These are phyloP conservation scores for Tipula vernalis DNA, from an alignment of 2,888 invertebrate species.

Conservation along the genomic window DNA sequence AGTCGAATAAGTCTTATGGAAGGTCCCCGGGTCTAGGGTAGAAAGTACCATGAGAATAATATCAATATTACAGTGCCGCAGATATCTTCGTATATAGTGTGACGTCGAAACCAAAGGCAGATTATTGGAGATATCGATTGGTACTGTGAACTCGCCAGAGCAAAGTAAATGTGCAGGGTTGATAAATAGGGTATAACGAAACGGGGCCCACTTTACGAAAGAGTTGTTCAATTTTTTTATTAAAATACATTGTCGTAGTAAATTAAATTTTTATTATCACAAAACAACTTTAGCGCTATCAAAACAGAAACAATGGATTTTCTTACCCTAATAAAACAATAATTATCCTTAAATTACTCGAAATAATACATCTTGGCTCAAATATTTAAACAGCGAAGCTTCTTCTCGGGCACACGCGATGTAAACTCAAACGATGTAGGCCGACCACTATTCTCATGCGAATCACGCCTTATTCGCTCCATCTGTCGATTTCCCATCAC, in stretches of 20 bases:
- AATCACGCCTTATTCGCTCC: constrained; percentile 31
- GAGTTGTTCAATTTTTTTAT: background rate
- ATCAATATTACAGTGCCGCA: background rate
- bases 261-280: background rate
- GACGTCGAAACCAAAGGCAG: background rate
- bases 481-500: constrained; percentile 39
- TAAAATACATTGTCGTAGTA: too few relatives aligned
- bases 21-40: background rate
- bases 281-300: background rate
- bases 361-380: constrained; percentile 33
- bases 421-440: constrained; percentile 53
- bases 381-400: constrained; percentile 67
- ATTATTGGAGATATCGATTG: background rate
- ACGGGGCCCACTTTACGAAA: background rate
- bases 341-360: background rate
- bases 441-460: constrained; percentile 36
- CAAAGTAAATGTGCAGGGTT: background rate
- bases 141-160: background rate
- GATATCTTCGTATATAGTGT: background rate
- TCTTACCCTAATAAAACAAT: background rate
- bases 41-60: background rate
- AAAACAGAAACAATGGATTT: background rate
- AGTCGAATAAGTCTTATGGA: background rate
- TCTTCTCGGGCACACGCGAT: constrained; percentile 57
- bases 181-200: background rate